Evolutionary conservation across 2,797 vertebrate genomes (phyloP).

Genomic region (Lepilemur ruficaudatus): DNA sequence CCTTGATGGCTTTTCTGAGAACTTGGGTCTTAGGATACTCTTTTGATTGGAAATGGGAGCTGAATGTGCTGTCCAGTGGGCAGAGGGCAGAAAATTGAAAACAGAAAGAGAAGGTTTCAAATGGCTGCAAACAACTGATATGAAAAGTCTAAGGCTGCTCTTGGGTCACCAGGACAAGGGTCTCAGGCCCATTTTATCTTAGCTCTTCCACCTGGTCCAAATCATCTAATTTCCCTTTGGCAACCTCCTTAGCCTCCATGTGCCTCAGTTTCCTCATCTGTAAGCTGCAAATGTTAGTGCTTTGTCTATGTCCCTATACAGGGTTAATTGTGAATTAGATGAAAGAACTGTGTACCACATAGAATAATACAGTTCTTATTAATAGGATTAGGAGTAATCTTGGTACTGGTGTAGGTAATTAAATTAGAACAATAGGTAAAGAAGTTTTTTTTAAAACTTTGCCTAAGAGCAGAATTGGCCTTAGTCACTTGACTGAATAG

Average conservation of each 20-base stretch:
- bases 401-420: background rate
- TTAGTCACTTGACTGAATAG: background rate
- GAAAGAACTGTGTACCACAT: background rate
- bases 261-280: background rate
- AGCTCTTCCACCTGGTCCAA: background rate
- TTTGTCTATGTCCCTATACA: background rate
- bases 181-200: background rate
- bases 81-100: background rate
- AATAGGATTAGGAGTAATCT: background rate
- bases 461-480: background rate
- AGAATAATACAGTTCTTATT: background rate
- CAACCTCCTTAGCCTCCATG: background rate
- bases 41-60: background rate
- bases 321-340: background rate
- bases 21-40: background rate
- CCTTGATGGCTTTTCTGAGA: background rate
- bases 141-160: background rate
- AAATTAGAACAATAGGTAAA: conserved; percentile 6
- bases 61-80: background rate
- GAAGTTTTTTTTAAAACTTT: conserved; percentile 14
- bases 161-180: background rate
- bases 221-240: background rate
- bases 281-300: background rate
- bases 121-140: background rate
- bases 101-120: background rate